phyloP scores from a whole-genome alignment of 2,888 invertebrate genomes.

The Vannuccia rotundouncinata region DNA sequence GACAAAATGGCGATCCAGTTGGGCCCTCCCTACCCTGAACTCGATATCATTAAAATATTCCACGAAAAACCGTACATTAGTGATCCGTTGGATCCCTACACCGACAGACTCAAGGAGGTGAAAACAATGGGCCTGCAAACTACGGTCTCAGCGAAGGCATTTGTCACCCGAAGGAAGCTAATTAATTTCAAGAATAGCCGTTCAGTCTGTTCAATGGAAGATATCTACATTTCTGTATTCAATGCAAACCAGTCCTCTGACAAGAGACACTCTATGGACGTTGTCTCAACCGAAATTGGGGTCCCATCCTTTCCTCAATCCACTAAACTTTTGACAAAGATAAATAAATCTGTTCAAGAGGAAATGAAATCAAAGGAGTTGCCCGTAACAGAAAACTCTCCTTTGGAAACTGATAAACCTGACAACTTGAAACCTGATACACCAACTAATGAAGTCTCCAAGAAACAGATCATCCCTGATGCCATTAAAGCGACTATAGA shows the following conservation, averaged over 20 bases:
- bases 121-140: background rate
- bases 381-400: too few species aligned
- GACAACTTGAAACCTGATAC: too few species aligned
- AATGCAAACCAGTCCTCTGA: background rate
- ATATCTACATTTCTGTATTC: background rate
- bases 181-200: background rate
- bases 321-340: too few species aligned
- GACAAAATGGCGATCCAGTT: constrained; percentile 4
- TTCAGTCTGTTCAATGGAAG: background rate
- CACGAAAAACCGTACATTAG: background rate
- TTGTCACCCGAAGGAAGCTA: background rate
- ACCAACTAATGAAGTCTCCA: too few species aligned
- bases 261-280: too few species aligned
- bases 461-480: too few species aligned
- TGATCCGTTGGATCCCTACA: background rate
- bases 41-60: background rate
- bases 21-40: background rate
- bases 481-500: background rate
- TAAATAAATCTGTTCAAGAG: too few species aligned
- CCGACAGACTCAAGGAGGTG: background rate
- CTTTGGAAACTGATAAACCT: too few species aligned
- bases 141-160: background rate
- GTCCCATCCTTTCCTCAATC: too few species aligned
- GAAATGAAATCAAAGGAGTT: too few species aligned
- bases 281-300: too few species aligned